Evolutionary conservation across 2,888 invertebrate genomes (phyloP).

Genomic region (Xylota sylvarum): DNA sequence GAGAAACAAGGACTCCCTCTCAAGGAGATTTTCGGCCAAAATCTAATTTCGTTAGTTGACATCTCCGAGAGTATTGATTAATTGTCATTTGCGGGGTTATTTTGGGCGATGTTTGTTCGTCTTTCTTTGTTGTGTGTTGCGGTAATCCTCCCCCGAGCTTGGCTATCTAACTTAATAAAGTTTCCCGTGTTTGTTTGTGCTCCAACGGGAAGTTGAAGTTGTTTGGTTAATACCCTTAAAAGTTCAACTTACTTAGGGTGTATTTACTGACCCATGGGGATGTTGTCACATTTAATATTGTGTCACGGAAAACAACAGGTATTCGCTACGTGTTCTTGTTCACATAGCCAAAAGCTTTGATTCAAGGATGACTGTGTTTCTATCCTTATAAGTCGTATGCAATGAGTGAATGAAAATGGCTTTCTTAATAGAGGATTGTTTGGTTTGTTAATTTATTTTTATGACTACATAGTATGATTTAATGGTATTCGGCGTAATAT

Average conservation of each 20-base stretch:
- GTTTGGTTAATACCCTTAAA: conserved; percentile 40
- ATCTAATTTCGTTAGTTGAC: conserved; percentile 63
- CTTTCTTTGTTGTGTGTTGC: conserved; percentile 16
- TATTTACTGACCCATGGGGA: conserved; percentile 14
- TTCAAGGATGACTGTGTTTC: background rate
- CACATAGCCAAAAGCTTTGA: background rate
- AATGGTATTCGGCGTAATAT: too few relatives aligned
- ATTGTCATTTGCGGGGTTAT: conserved; percentile 39
- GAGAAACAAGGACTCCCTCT: background rate
- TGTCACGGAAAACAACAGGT: conserved; percentile 22
- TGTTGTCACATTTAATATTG: conserved; percentile 12
- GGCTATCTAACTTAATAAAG: conserved; percentile 41
- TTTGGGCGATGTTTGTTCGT: conserved; percentile 16
- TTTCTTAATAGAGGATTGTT: too few relatives aligned
- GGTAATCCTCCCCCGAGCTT: too few relatives aligned
- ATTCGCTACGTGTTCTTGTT: conserved; percentile 8
- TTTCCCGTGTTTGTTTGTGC: conserved; percentile 29
- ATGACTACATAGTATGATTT: too few relatives aligned
- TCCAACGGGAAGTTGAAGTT: conserved; percentile 17
- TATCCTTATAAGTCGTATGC: too few relatives aligned
- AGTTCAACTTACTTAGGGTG: conserved; percentile 28
- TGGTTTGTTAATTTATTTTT: too few relatives aligned
- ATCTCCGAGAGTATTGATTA: conserved; percentile 69
- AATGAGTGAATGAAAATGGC: too few relatives aligned
- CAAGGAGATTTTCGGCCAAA: conserved; percentile 37